Evolutionary conservation across 2,888 invertebrate species (phyloP), one percentile per base, ranked within the genome.

Genomic region (Tenthredo scrophulariae): DNA sequence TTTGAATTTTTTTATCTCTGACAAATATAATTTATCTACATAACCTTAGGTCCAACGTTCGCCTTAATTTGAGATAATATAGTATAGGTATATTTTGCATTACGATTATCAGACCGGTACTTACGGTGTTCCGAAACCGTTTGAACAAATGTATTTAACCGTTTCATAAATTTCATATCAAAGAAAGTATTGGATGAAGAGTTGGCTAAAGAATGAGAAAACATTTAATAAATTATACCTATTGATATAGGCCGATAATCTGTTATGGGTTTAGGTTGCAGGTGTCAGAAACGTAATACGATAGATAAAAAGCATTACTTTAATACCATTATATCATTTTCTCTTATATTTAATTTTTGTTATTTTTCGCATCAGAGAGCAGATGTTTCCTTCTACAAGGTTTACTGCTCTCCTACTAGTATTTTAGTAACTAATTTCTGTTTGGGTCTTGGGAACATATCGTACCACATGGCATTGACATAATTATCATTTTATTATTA

Each of bases 391-490:
- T 13, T 46, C 10, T 46, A 9, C 13, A 13, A 43, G 22, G 40
- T 74, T 33, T 29, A 26, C 6, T 67, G 29, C 13, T 33, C 18
- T 26, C 26, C 1, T 37, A 72, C 43, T 43, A 22, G 6, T 22
- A 43, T 43, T 43, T 40, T 74, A 43, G 43, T 37, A 74, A 43
- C 43, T 26, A 15, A 43, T 74, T 40, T 74, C 40, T 22, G 22
- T 43, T 22, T 74, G 37, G 37, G 37, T 37, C 37, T 37, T 37
- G 22, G n/a, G 3, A 74, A 40, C 2, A 10, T 2, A 62, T 62
- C 62, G 43, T 74, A 74, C 40, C 72, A 43, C 40, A 74, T 43
- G 72, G 72, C 72, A 74, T 43, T 74, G 72, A 74, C 72, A 74
- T 13, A 43, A 74, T 74, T 74, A 43, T 72, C n/a, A 74, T 43